Conservation (phyloP, 2,113 vertebrate species). For the Pyrgilauda ruficollis region DNA sequence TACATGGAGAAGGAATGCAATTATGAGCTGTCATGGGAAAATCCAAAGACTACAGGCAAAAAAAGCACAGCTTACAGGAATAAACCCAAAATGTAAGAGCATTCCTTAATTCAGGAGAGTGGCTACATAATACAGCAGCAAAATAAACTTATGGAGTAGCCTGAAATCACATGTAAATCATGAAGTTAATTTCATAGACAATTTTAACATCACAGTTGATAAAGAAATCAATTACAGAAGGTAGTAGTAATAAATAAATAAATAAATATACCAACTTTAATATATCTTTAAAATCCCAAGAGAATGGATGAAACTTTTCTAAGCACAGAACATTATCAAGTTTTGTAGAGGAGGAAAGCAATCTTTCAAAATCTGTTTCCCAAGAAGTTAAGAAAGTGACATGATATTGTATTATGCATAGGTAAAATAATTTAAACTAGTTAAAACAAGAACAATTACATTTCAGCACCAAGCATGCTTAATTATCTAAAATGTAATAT, state of each 20-base stretch:
- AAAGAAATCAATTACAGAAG: background rate
- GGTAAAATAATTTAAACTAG: background rate
- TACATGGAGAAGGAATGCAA: background rate
- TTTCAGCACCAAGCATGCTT: background rate
- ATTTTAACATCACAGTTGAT: background rate
- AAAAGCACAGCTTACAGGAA: background rate
- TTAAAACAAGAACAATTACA: background rate
- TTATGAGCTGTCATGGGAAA: background rate
- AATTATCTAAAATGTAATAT: background rate
- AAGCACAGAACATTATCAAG: background rate
- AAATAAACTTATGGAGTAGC: background rate
- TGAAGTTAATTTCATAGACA: background rate
- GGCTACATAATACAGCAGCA: background rate
- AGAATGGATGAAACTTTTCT: background rate
- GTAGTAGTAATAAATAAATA: background rate
- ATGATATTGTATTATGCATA: background rate
- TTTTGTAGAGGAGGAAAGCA: background rate
- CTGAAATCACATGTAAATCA: background rate
- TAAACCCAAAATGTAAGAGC: background rate
- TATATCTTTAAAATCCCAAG: background rate
- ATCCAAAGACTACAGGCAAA: background rate
- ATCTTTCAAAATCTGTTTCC: background rate
- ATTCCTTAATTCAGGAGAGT: background rate
- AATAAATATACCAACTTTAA: background rate
- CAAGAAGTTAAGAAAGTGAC: background rate